Conservation (phyloP, 2,888 invertebrate genomes). For the Sesia bembeciformis region DNA sequence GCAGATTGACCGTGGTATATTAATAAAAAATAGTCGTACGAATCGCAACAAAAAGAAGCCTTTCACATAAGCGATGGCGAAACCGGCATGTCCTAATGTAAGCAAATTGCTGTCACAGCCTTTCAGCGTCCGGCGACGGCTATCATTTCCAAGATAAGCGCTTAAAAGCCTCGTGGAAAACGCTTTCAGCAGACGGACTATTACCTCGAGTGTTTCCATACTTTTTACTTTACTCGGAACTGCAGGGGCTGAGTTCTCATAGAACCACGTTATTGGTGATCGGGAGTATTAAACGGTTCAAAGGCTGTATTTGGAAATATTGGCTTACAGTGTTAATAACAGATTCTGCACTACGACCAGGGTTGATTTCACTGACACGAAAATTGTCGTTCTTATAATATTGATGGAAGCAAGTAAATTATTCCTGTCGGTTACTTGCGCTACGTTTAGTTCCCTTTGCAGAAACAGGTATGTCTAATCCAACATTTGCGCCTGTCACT, state of each 20-base stretch:
- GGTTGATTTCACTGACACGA: too few relatives aligned
- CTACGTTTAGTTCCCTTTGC: too few relatives aligned
- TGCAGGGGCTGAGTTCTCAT: not conserved
- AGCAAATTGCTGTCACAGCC: constrained; percentile 71
- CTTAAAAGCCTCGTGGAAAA: constrained; percentile 70
- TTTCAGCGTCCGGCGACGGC: constrained; percentile 67
- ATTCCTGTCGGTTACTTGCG: too few relatives aligned
- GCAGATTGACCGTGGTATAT: constrained; percentile 10
- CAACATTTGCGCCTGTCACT: too few relatives aligned
- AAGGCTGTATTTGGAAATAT: not conserved
- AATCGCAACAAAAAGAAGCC: constrained; percentile 31
- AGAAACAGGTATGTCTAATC: too few relatives aligned
- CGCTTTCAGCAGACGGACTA: constrained; percentile 62
- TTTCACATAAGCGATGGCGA: constrained; percentile 30
- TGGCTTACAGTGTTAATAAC: too few relatives aligned
- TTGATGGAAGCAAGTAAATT: too few relatives aligned
- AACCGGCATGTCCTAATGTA: constrained; percentile 67
- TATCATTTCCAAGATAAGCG: constrained; percentile 73
- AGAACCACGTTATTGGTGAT: not conserved
- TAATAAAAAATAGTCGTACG: constrained; percentile 6
- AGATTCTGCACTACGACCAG: too few relatives aligned
- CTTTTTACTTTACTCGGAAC: constrained; percentile 31
- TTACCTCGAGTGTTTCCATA: constrained; percentile 45
- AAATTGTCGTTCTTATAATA: too few relatives aligned
- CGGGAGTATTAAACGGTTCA: not conserved